phyloP scores from a whole-genome alignment of 2,888 invertebrate species.

The Zele albiditarsus region DNA sequence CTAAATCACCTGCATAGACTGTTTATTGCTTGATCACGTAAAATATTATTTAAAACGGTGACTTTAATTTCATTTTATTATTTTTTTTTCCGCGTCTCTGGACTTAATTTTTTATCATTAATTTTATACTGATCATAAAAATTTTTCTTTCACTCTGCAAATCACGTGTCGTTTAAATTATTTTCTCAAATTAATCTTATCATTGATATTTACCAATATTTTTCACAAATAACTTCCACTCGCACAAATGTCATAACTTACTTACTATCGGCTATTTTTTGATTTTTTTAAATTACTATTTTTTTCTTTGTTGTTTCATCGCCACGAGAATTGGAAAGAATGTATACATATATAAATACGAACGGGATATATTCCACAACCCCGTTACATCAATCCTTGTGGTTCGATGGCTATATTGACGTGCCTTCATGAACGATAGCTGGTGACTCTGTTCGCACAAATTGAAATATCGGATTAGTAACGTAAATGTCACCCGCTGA shows the following conservation, averaged over 20 bases:
- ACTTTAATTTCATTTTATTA: slow-evolving; percentile 44
- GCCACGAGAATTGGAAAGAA: slow-evolving; percentile 12
- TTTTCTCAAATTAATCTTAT: slow-evolving; percentile 20
- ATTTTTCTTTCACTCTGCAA: background rate
- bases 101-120: slow-evolving; percentile 3
- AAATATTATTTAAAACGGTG: slow-evolving; percentile 36
- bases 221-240: background rate
- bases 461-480: slow-evolving; percentile 36
- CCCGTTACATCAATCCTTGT: slow-evolving; percentile 42
- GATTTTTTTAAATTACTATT: background rate
- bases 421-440: slow-evolving; percentile 36
- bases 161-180: slow-evolving; percentile 44
- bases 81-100: slow-evolving; percentile 22
- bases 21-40: slow-evolving; percentile 62
- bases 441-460: slow-evolving; percentile 36
- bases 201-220: background rate
- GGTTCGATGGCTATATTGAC: slow-evolving; percentile 41
- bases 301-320: slow-evolving; percentile 18
- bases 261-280: background rate
- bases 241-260: background rate
- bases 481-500: slow-evolving; percentile 20
- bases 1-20: slow-evolving; percentile 69
- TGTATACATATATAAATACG: slow-evolving; percentile 8
- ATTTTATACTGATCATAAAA: slow-evolving; percentile 6
- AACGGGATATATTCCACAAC: slow-evolving; percentile 25